phyloP scores from a whole-genome alignment of 1,140 invertebrate species.

The Cylas formicarius region DNA sequence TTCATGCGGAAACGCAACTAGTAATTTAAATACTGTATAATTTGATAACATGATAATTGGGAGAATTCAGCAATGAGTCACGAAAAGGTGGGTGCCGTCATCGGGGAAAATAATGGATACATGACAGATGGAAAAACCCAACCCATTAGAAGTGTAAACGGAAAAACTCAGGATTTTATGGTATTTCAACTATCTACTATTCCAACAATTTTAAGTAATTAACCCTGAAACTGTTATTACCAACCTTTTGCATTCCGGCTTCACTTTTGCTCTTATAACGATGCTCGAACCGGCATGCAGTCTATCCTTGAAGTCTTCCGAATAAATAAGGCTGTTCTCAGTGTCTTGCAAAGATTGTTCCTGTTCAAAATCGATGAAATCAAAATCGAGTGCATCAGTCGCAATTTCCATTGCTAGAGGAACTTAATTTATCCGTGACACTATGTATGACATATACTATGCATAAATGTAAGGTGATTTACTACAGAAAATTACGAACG shows the following conservation, averaged over 20 bases:
- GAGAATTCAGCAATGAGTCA: too few relatives aligned
- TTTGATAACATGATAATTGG: too few relatives aligned
- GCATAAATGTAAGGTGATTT: neutral
- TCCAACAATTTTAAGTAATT: too few relatives aligned
- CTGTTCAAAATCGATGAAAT: slow-evolving; percentile 18
- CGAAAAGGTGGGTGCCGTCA: too few relatives aligned
- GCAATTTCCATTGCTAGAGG: slow-evolving; percentile 12
- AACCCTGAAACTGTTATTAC: too few relatives aligned
- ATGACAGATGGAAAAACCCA: too few relatives aligned
- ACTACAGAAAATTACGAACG: neutral
- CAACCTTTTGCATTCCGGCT: slow-evolving; percentile 20
- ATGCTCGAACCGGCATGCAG: slow-evolving; percentile 16
- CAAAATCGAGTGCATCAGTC: slow-evolving; percentile 21
- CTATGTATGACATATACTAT: neutral
- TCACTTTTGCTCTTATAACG: slow-evolving; percentile 9
- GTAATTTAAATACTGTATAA: too few relatives aligned
- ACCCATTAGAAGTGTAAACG: too few relatives aligned
- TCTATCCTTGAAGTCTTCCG: slow-evolving; percentile 11
- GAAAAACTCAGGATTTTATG: too few relatives aligned
- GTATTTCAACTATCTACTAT: too few relatives aligned
- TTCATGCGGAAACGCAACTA: too few relatives aligned
- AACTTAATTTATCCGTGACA: neutral
- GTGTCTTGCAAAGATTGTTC: slow-evolving; percentile 2
- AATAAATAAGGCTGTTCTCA: slow-evolving; percentile 5
- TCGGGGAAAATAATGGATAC: too few relatives aligned